Percentiles rank a stretch among this genome's conserved stretches.
These are phyloP conservation scores for Nebria salina DNA, from an alignment of 2,888 invertebrate genomes.

Conservation along the genomic window DNA sequence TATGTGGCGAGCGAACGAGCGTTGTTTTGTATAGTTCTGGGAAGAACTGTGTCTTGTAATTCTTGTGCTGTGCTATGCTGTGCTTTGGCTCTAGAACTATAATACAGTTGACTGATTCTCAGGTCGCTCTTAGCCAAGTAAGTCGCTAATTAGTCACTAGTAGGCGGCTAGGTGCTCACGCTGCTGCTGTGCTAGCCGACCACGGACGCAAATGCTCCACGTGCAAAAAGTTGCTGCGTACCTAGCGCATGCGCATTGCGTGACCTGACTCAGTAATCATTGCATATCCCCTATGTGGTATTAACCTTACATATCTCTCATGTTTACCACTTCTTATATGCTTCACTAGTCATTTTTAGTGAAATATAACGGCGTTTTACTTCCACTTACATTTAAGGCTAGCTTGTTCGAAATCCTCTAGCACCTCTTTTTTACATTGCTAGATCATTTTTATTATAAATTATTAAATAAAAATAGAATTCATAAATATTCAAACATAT, in stretches of 20 bases:
- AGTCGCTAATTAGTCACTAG: slow-evolving; percentile 46
- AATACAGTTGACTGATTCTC: slow-evolving; percentile 26
- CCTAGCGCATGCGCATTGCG: slow-evolving; percentile 2
- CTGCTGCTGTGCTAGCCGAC: neutral
- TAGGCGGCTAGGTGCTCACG: slow-evolving; percentile 42
- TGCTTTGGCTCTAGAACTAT: neutral
- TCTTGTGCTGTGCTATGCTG: neutral
- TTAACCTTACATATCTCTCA: neutral
- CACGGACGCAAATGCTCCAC: neutral
- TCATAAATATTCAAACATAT: too few relatives aligned
- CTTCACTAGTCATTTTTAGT: slow-evolving; percentile 1
- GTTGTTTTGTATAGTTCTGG: slow-evolving; percentile 36
- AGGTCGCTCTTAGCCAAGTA: slow-evolving; percentile 32
- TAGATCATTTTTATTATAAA: too few relatives aligned
- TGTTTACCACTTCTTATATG: neutral
- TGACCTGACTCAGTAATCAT: neutral
- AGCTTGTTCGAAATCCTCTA: neutral
- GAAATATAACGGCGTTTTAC: neutral
- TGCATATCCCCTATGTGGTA: neutral
- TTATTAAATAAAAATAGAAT: too few relatives aligned
- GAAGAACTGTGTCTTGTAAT: slow-evolving; percentile 7
- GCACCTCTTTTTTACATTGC: too few relatives aligned
- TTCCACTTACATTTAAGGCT: neutral
- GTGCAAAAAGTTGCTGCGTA: slow-evolving; percentile 9
- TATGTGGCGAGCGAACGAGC: slow-evolving; percentile 10